Percentiles rank a stretch among this genome's conserved stretches.
phyloP scores from a whole-genome alignment of 2,888 invertebrate genomes.

The Syritta pipiens region DNA sequence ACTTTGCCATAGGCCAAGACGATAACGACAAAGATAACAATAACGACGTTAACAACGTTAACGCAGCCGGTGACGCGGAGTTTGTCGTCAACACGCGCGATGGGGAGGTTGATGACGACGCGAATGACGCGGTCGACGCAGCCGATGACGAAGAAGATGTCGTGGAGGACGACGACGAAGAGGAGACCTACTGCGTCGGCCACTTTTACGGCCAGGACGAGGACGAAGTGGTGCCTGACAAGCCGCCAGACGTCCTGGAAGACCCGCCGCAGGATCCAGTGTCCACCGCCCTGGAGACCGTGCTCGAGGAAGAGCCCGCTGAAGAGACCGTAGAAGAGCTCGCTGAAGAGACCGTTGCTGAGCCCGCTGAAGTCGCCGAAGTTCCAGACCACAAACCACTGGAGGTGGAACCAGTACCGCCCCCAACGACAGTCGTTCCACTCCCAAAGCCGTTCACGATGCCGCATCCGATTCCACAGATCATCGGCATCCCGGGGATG shows the following conservation, averaged over 20 bases:
- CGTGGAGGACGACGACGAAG: slow-evolving; percentile 65
- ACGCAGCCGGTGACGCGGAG: not conserved
- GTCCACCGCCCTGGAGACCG: slow-evolving; percentile 2
- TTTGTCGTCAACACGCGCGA: slow-evolving; percentile 14
- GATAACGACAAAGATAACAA: slow-evolving; percentile 13
- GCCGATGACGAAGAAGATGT: not conserved
- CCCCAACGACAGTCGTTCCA: slow-evolving; percentile 68
- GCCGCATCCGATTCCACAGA: slow-evolving; percentile 60
- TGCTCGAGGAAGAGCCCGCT: slow-evolving; percentile 24
- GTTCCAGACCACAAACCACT: slow-evolving; percentile 8
- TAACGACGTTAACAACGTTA: no score
- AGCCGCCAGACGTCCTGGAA: slow-evolving; percentile 18
- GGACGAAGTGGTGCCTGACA: slow-evolving; percentile 11
- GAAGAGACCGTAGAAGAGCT: slow-evolving; percentile 26
- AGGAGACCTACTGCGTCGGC: slow-evolving; percentile 66
- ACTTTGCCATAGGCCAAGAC: slow-evolving; percentile 30
- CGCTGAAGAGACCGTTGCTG: slow-evolving; percentile 13
- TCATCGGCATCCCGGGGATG: slow-evolving; percentile 49
- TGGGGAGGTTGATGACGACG: not conserved
- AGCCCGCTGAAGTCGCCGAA: not conserved
- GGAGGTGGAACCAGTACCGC: slow-evolving; percentile 53
- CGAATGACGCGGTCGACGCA: no score
- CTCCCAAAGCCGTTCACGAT: slow-evolving; percentile 51
- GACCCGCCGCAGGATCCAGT: no score
- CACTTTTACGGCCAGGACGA: slow-evolving; percentile 64